These are phyloP conservation scores for Smutsia gigantea DNA, from an alignment of 2,797 vertebrate species.

Conservation along the genomic window DNA sequence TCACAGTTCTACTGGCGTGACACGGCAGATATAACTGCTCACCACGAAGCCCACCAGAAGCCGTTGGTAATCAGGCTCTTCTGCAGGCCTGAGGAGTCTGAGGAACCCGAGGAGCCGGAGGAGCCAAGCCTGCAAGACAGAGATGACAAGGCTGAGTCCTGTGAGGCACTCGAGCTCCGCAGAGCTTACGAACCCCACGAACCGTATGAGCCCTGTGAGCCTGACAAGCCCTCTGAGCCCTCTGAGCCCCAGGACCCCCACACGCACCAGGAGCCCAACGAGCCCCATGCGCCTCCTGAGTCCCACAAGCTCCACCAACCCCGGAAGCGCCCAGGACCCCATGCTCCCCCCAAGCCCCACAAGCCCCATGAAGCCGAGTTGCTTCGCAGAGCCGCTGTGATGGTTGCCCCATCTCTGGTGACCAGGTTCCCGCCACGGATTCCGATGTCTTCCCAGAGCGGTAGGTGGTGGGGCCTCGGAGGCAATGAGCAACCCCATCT, in stretches of 20 bases:
- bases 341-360: rapidly evolving
- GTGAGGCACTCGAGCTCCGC: neutral
- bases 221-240: rapidly evolving
- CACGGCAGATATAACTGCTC: neutral
- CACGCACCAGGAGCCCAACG: rapidly evolving
- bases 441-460: neutral
- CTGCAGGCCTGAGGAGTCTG: neutral
- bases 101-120: neutral
- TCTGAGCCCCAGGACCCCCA: rapidly evolving
- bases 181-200: rapidly evolving
- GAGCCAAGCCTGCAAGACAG: rapidly evolving
- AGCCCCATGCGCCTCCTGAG: rapidly evolving
- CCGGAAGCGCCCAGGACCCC: rapidly evolving
- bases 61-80: neutral
- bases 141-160: rapidly evolving
- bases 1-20: neutral
- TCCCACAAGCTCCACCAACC: rapidly evolving
- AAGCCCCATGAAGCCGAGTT: neutral
- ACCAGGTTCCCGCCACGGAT: neutral
- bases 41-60: neutral
- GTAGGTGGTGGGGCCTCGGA: conserved; percentile 51
- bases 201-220: rapidly evolving
- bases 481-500: neutral
- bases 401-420: conserved; percentile 13
- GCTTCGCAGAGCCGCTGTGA: neutral